Percentiles rank a stretch among this genome's conserved stretches.
phyloP scores from a whole-genome alignment of 1,140 invertebrate species.

The Apis laboriosa region DNA sequence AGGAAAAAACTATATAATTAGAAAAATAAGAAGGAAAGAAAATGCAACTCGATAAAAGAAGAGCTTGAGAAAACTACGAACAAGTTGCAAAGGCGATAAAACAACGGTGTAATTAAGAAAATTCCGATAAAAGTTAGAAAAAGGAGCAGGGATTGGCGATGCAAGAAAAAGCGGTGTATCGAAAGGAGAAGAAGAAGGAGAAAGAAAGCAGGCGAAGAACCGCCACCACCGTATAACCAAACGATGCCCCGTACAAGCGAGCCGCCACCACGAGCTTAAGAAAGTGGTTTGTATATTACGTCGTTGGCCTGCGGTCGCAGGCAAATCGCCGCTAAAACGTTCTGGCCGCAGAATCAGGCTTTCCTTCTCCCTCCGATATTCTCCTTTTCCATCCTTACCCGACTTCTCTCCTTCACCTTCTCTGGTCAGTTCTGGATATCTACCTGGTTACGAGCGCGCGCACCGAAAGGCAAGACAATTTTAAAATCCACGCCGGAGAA shows the following conservation, averaged over 20 bases:
- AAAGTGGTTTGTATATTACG: conserved; percentile 77
- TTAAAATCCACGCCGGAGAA: conserved; percentile 17
- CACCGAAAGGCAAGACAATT: conserved; percentile 33
- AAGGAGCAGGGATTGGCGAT: background rate
- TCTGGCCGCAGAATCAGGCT: conserved; percentile 68
- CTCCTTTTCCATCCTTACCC: background rate
- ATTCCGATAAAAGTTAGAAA: background rate
- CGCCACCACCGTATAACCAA: conserved; percentile 58
- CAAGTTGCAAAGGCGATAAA: too few species aligned
- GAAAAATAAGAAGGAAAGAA: background rate
- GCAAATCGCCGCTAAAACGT: conserved; percentile 78
- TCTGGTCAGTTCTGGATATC: conserved; percentile 15
- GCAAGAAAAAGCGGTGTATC: background rate
- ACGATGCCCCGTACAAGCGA: conserved; percentile 58
- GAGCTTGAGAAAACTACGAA: too few species aligned
- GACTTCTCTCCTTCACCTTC: conserved; percentile 2
- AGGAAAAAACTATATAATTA: background rate
- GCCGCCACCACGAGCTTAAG: conserved; percentile 68
- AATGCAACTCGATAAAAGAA: background rate
- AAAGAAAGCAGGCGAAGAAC: conserved; percentile 36
- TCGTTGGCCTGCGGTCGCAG: conserved; percentile 76
- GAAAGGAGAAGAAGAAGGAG: background rate
- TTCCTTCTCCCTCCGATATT: background rate
- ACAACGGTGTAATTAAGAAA: too few species aligned
- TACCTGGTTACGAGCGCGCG: conserved; percentile 46